Conservation (phyloP, 1,140 invertebrate genomes). For the Drosophila nigrodunni region DNA sequence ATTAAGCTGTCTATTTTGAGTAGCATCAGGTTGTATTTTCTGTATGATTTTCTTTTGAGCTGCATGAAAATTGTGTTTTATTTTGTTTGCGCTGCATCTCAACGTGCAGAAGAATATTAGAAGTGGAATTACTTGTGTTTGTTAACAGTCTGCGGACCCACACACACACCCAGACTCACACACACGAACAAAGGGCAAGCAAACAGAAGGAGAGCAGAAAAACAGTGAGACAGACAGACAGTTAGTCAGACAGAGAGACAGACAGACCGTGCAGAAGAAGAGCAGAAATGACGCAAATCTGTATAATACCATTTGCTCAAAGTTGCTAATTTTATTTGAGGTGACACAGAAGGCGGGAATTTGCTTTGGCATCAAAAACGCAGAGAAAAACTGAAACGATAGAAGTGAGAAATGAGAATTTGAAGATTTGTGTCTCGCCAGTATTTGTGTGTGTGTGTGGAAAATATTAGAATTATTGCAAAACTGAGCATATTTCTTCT, state of each 20-base stretch:
- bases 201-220: not conserved
- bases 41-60: slow-evolving; percentile 31
- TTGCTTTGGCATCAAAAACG: slow-evolving; percentile 24
- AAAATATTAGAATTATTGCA: slow-evolving; percentile 65
- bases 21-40: not conserved
- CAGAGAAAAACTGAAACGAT: slow-evolving; percentile 2
- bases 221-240: slow-evolving; percentile 15
- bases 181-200: not conserved
- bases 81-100: slow-evolving; percentile 6
- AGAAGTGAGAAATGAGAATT: slow-evolving; percentile 34
- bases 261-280: slow-evolving; percentile 9
- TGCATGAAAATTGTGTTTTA: slow-evolving; percentile 15
- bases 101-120: slow-evolving; percentile 23
- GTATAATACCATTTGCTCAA: slow-evolving; percentile 73
- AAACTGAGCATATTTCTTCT: slow-evolving; percentile 67
- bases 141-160: slow-evolving; percentile 39
- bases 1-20: slow-evolving; percentile 8
- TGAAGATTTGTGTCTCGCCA: slow-evolving; percentile 11
- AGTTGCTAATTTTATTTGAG: slow-evolving; percentile 81
- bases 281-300: slow-evolving; percentile 78
- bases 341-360: slow-evolving; percentile 81
- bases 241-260: not conserved
- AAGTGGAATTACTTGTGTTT: slow-evolving; percentile 45
- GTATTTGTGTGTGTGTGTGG: slow-evolving; percentile 41
- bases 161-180: not conserved